A percentile compares a stretch with the other conserved stretches of the same genome.
These are phyloP conservation scores for Lutjanus erythropterus DNA, from an alignment of 2,113 vertebrate species.

Conservation along the genomic window DNA sequence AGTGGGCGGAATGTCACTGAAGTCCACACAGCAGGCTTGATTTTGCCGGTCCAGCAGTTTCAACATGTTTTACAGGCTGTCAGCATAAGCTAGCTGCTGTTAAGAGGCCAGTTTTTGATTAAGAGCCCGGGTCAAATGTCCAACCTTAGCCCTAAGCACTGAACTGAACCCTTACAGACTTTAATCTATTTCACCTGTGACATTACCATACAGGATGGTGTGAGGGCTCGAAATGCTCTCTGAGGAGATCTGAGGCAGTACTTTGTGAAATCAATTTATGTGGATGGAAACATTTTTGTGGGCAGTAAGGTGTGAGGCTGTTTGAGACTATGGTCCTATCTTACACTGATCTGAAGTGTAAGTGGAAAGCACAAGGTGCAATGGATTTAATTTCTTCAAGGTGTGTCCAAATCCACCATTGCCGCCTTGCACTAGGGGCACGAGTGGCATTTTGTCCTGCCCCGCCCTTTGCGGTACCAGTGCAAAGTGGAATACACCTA, in stretches of 20 bases:
- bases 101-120: not conserved
- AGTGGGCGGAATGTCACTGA: not conserved
- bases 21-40: not conserved
- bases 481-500: too few relatives aligned
- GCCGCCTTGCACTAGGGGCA: too few relatives aligned
- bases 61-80: not conserved
- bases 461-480: too few relatives aligned
- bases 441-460: too few relatives aligned
- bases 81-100: not conserved
- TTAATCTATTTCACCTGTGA: not conserved
- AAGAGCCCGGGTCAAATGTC: not conserved
- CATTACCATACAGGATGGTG: not conserved
- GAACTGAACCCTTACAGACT: not conserved
- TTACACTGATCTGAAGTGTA: too few relatives aligned
- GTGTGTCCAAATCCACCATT: too few relatives aligned
- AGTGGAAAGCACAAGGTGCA: too few relatives aligned
- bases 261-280: not conserved
- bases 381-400: too few relatives aligned
- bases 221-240: not conserved
- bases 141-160: not conserved
- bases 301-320: not conserved
- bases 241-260: not conserved
- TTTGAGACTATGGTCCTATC: not conserved
- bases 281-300: not conserved
- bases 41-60: not conserved